Percentiles rank a stretch among this genome's conserved stretches.
Conservation (phyloP, 2,113 vertebrate species). For the Parus major region DNA sequence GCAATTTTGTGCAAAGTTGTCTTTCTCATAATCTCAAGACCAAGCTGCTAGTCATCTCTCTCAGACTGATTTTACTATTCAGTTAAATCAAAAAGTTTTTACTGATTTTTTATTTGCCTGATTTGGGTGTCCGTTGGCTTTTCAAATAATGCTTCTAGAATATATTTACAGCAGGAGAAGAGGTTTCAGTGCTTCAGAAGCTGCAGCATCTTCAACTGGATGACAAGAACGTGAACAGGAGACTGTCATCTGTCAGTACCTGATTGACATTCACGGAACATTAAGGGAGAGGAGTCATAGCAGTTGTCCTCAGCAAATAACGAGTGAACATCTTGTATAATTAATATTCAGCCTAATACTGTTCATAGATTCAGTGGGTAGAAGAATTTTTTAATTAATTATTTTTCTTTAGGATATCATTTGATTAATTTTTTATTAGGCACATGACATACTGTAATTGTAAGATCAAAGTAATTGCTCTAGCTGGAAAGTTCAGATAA, state of each 20-base stretch:
- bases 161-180: background rate
- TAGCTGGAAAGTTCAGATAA: background rate
- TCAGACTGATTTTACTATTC: background rate
- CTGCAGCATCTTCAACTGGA: background rate
- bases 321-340: background rate
- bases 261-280: background rate
- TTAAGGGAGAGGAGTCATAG: background rate
- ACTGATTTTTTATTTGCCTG: background rate
- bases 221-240: background rate
- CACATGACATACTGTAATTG: accelerated
- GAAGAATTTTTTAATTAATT: background rate
- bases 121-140: background rate
- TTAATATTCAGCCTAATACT: background rate
- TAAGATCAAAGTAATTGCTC: background rate
- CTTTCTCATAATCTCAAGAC: background rate
- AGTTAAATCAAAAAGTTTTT: background rate
- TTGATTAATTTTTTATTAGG: background rate
- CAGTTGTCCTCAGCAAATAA: background rate
- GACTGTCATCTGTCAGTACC: background rate
- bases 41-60: background rate
- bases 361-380: background rate
- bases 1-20: background rate
- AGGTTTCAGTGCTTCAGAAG: background rate
- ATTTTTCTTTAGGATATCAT: background rate
- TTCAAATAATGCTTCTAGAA: background rate